Percentiles rank a stretch among this genome's conserved stretches.
Conservation (phyloP, 2,113 vertebrate genomes). For the Peromyscus leucopus region DNA sequence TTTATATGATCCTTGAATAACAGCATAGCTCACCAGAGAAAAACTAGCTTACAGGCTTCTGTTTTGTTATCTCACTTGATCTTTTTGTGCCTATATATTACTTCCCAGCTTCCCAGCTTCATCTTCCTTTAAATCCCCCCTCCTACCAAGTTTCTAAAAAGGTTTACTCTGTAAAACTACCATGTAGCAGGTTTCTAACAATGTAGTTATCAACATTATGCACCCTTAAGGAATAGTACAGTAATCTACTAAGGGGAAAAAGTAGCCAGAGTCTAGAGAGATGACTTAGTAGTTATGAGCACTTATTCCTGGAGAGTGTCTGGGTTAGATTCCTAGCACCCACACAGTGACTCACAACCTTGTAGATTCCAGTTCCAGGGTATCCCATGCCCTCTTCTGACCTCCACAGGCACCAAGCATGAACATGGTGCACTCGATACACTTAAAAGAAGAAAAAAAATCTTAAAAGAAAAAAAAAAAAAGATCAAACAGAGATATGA, state of each 20-base stretch:
- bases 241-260: background rate
- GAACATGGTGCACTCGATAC: background rate
- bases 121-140: background rate
- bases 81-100: background rate
- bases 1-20: constrained; percentile 22
- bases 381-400: background rate
- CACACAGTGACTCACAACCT: background rate
- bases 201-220: background rate
- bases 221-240: constrained; percentile 15
- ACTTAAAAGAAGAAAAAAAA: background rate
- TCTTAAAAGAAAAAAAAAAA: background rate
- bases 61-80: constrained; percentile 19
- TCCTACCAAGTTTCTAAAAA: constrained; percentile 17
- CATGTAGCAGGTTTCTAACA: constrained; percentile 42
- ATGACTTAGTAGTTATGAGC: background rate
- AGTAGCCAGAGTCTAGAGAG: background rate
- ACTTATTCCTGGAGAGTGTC: background rate
- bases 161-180: constrained; percentile 43
- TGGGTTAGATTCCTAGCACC: background rate
- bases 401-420: background rate
- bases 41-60: constrained; percentile 1
- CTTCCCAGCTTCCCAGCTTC: background rate
- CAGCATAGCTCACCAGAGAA: background rate
- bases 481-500: background rate
- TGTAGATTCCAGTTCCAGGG: background rate